These are phyloP conservation scores for Papilio demoleus DNA, from an alignment of 2,888 invertebrate genomes.

Conservation along the genomic window DNA sequence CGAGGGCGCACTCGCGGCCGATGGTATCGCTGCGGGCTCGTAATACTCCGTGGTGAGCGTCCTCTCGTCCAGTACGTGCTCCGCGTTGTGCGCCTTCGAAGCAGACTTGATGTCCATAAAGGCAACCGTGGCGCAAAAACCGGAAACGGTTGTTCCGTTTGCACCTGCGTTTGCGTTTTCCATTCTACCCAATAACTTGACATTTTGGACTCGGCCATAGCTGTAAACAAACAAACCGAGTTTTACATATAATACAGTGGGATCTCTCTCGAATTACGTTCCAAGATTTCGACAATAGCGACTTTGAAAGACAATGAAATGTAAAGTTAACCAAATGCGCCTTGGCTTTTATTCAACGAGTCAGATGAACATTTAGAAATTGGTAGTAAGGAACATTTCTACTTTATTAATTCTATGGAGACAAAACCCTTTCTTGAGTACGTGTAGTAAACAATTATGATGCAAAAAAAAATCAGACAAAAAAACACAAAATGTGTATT, in stretches of 20 bases:
- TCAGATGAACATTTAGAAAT: too few relatives aligned
- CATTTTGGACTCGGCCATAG: slow-evolving; percentile 99
- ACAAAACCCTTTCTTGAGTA: too few relatives aligned
- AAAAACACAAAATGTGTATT: too few relatives aligned
- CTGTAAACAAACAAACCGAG: slow-evolving; percentile 77
- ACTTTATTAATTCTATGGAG: too few relatives aligned
- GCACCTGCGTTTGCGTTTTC: slow-evolving; percentile 81
- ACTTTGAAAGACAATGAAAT: too few relatives aligned
- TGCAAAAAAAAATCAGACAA: too few relatives aligned
- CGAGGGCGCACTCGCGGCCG: slow-evolving; percentile 82
- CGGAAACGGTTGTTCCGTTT: slow-evolving; percentile 82
- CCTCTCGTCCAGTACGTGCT: slow-evolving; percentile 94
- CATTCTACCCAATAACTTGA: slow-evolving; percentile 92
- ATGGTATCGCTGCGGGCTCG: slow-evolving; percentile 91
- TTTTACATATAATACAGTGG: slow-evolving; percentile 41
- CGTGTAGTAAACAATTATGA: too few relatives aligned
- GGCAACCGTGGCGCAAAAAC: slow-evolving; percentile 94
- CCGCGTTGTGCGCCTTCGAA: slow-evolving; percentile 95
- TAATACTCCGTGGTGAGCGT: slow-evolving; percentile 95
- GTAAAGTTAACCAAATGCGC: too few relatives aligned
- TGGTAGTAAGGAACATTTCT: too few relatives aligned
- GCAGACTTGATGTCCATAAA: slow-evolving; percentile 99
- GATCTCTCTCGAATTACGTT: too few relatives aligned
- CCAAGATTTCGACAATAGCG: too few relatives aligned
- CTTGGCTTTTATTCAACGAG: too few relatives aligned